Conservation (phyloP, 2,888 invertebrate species). For the Alloscopus bannaensis region DNA sequence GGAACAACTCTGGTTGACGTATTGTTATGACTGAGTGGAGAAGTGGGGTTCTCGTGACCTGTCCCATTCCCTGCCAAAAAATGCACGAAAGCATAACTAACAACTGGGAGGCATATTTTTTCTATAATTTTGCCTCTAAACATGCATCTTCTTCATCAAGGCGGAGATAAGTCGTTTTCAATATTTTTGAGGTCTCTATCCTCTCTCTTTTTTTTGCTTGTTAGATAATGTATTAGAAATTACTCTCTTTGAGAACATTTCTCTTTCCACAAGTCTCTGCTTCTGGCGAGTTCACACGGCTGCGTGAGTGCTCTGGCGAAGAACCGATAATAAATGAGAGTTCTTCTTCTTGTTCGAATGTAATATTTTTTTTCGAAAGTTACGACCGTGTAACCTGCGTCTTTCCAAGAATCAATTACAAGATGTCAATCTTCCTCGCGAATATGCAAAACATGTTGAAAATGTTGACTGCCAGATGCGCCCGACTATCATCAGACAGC, state of each 20-base stretch:
- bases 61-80: too few species aligned
- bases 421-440: constrained; percentile 11
- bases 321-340: constrained; percentile 39
- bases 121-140: too few species aligned
- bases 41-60: too few species aligned
- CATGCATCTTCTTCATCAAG: too few species aligned
- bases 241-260: not conserved
- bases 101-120: too few species aligned
- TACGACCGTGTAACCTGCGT: constrained; percentile 17
- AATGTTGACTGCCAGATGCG: constrained; percentile 33
- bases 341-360: constrained; percentile 12
- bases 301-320: constrained; percentile 18
- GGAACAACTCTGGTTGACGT: too few species aligned
- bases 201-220: not conserved
- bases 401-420: constrained; percentile 40
- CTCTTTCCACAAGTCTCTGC: constrained; percentile 12
- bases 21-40: too few species aligned
- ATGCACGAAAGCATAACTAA: too few species aligned
- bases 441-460: not conserved
- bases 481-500: too few species aligned
- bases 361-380: not conserved
- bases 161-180: too few species aligned
- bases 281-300: not conserved
- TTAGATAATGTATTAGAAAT: too few species aligned
- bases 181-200: not conserved